These are phyloP conservation scores for Knipowitschia caucasica DNA, from an alignment of 2,797 vertebrate genomes.

Conservation along the genomic window DNA sequence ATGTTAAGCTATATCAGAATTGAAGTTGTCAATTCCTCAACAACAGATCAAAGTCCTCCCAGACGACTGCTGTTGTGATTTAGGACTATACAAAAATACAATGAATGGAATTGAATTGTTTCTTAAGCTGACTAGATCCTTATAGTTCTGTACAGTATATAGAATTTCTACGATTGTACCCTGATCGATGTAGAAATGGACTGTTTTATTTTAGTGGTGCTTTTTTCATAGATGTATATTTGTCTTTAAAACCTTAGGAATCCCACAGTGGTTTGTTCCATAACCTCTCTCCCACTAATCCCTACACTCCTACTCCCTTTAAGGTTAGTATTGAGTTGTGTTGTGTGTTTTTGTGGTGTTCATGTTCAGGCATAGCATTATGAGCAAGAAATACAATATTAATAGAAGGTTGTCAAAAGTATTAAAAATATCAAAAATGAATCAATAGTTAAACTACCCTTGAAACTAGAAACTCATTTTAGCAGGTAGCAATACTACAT, in stretches of 20 bases:
- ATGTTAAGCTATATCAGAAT: too few species aligned
- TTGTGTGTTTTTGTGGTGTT: constrained; percentile 28
- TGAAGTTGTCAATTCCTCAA: constrained; percentile 9
- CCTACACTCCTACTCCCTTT: constrained; percentile 90
- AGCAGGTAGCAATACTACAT: too few species aligned
- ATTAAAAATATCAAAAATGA: neutral
- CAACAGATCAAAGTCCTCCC: neutral
- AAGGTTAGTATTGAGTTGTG: constrained; percentile 81
- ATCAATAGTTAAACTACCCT: too few species aligned
- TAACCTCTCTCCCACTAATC: constrained; percentile 86
- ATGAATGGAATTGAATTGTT: too few species aligned
- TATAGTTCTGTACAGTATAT: constrained; percentile 54
- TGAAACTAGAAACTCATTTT: too few species aligned
- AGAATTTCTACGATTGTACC: constrained; percentile 39
- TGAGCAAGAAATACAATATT: neutral
- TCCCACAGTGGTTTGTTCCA: constrained; percentile 80
- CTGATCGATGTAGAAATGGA: constrained; percentile 5
- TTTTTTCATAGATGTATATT: constrained; percentile 38
- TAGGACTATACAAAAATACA: too few species aligned
- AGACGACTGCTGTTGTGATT: too few species aligned
- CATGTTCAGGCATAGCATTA: constrained; percentile 16
- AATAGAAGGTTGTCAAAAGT: neutral
- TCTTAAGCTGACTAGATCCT: neutral
- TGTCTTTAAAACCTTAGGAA: constrained; percentile 79
- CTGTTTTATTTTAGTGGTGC: constrained; percentile 17